These are phyloP conservation scores for Felis catus DNA, from an alignment of 2,113 vertebrate species.

Conservation along the genomic window F.catus_Fca126_mat1.0 CM031412.1:122333501-122334000, in stretches of 20 bases:
- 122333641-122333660: not conserved
- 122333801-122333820: not conserved
- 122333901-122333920: slow-evolving; percentile 55
- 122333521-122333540: not conserved
- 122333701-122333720: not conserved
- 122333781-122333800: not conserved
- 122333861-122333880: slow-evolving; percentile 51
- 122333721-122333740: not conserved
- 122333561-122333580: not conserved
- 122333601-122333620: not conserved
- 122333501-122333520: not conserved
- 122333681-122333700: not conserved
- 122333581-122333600: not conserved
- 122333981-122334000: not conserved
- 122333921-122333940: slow-evolving; percentile 27
- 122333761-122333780: not conserved
- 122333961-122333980: slow-evolving; percentile 1
- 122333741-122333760: too few species aligned
- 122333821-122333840: slow-evolving; percentile 17
- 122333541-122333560: not conserved
- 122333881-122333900: not conserved
- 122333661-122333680: not conserved
- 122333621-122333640: not conserved
- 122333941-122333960: slow-evolving; percentile 19
- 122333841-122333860: slow-evolving; percentile 21